Conservation (phyloP, 2,888 invertebrate genomes). For the Orgyia antiqua region DNA sequence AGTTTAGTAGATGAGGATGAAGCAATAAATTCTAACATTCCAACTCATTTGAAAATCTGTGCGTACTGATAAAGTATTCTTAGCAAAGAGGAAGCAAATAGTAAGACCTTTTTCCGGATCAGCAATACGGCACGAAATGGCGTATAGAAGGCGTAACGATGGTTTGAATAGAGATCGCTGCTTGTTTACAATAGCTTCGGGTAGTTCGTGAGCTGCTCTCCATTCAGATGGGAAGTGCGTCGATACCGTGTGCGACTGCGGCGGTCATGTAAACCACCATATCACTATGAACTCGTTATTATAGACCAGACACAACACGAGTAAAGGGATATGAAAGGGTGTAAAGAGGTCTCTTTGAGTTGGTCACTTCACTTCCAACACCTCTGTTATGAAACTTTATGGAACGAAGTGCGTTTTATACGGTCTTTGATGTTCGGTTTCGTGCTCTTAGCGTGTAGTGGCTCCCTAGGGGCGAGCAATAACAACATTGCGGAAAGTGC, state of each 20-base stretch:
- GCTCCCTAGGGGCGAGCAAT: slow-evolving; percentile 57
- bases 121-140: slow-evolving; percentile 55
- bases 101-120: slow-evolving; percentile 52
- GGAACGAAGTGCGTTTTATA: slow-evolving; percentile 71
- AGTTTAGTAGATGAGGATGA: too few relatives aligned
- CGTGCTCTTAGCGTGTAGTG: slow-evolving; percentile 59
- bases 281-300: slow-evolving; percentile 37
- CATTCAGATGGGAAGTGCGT: slow-evolving; percentile 67
- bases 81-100: slow-evolving; percentile 37
- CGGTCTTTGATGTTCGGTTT: slow-evolving; percentile 70
- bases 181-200: slow-evolving; percentile 73
- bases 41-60: slow-evolving; percentile 42
- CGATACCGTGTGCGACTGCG: slow-evolving; percentile 57
- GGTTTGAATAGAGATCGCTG: slow-evolving; percentile 68
- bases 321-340: slow-evolving; percentile 32
- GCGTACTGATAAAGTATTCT: slow-evolving; percentile 44
- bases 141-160: slow-evolving; percentile 61
- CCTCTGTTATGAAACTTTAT: slow-evolving; percentile 65
- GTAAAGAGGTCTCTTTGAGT: slow-evolving; percentile 41
- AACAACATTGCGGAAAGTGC: slow-evolving; percentile 56
- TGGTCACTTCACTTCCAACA: slow-evolving; percentile 49
- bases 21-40: too few relatives aligned
- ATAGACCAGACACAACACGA: slow-evolving; percentile 19
- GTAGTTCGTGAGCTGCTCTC: slow-evolving; percentile 70
- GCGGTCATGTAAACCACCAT: slow-evolving; percentile 50